Base-by-base conservation (phyloP, 1,140 invertebrate genomes). In the Akabosia matsudoensis region DNA sequence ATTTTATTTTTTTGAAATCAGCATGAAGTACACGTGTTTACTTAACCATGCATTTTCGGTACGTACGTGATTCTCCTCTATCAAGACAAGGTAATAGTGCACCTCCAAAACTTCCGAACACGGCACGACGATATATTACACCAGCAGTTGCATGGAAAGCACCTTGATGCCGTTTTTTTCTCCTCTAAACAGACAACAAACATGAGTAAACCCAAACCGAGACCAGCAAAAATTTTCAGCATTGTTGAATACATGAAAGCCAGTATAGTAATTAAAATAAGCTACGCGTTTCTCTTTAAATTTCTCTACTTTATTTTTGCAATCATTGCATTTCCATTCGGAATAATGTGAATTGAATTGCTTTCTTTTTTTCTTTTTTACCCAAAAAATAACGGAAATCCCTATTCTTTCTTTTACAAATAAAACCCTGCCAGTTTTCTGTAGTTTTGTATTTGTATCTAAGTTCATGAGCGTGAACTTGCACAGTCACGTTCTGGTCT, bases 381-480 rank as follows among this genome's bases (percentile, higher is more conserved):
- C 7, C 18, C n/a, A n/a, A 45, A 45, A 45, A 45, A 45, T 18
- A 10, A 18, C 37, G 18, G 37, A 7, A 45, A 7, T 45, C 37
- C 7, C 37, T 45, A 10, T 45, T 45, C 7, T 56, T 45, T 45
- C 37, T 45, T 45, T 45, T 45, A 45, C 37, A 45, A 18, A 45
- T 45, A n/a, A n/a, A n/a, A n/a, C n/a, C n/a, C n/a, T n/a, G n/a
- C n/a, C n/a, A n/a, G n/a, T n/a, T n/a, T n/a, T n/a, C n/a, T n/a
- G n/a, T n/a, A n/a, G n/a, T n/a, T n/a, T n/a, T n/a, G n/a, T n/a
- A n/a, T n/a, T n/a, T n/a, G n/a, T 45, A 45, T 45, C 4, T 56
- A n/a, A 56, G 54, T 56, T 56, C 54, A 56, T 56, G 54, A 56
- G 54, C 54, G 10, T 16, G 54, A 56, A 56, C 54, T 56, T 16